Evolutionary conservation across 2,113 vertebrate species (phyloP).

Genomic region (Odontophorus gujanensis): DNA sequence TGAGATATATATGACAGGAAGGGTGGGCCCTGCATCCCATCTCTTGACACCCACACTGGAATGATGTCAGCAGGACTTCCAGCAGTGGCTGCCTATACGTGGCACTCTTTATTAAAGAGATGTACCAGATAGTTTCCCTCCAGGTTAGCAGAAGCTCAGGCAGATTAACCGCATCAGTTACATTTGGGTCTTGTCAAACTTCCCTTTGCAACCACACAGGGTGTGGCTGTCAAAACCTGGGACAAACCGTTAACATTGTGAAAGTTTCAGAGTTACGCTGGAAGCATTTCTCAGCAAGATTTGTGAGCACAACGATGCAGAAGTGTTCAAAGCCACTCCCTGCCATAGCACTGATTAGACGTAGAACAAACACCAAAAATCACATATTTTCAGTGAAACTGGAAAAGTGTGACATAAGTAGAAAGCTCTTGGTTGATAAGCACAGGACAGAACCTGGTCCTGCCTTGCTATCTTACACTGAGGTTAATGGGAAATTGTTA

Average conservation of each 20-base stretch:
- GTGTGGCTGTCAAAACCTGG: background rate
- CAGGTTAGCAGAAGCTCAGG: background rate
- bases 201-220: background rate
- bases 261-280: background rate
- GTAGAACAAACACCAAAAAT: background rate
- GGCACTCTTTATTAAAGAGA: background rate
- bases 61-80: accelerated
- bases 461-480: background rate
- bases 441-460: background rate
- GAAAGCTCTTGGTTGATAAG: background rate
- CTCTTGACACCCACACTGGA: background rate
- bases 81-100: background rate
- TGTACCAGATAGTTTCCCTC: background rate
- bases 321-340: no score
- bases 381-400: background rate
- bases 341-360: background rate
- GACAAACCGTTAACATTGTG: background rate
- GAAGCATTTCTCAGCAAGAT: background rate
- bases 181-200: background rate
- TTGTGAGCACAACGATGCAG: background rate
- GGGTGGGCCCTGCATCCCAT: background rate
- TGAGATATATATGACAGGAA: background rate
- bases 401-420: background rate
- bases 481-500: background rate
- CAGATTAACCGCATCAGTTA: background rate